Evolutionary conservation across 2,797 vertebrate species (phyloP), one percentile per base, ranked within the genome.

Genomic region (Esox masquinongy): DNA sequence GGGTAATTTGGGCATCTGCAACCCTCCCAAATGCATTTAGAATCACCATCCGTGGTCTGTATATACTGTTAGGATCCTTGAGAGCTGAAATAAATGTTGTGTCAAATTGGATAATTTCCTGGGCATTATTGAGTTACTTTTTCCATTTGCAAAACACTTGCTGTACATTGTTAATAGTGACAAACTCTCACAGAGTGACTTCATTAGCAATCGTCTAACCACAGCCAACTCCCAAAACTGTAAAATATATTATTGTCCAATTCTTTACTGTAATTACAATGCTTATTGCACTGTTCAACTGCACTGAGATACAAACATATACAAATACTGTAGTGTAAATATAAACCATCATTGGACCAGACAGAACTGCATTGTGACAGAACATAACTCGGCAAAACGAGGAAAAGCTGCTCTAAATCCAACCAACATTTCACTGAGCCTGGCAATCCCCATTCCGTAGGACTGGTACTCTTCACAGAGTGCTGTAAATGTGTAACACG

Each of bases 401-500:
- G n/a, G 26, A 17, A 56, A n/a, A 70, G 74, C 63, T 36, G 24
- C 69, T 49, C 70, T 1, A 43, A 43, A 43, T 43, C 9, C 5
- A 7, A 43, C 39, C 71, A 53, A 15, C 47, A 29, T 70, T 82
- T 78, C 80, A 59, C 73, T 83, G 61, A 76, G 74, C 73, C 36
- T 67, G 77, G 69, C 78, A 80, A n/a, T 61, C 53, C 19, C 24
- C 77, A 50, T 90, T 90, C 85, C 81, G 67, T 78, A 82, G 86
- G 68, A 74, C n/a, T 16, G 74, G 61, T 68, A 22, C 70, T 77
- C 70, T 59, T 50, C 24, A 70, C 64, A 80, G 72, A 70, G 79
- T 72, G 66, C 77, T 84, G 75, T 86, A 85, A 89, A 88, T 87
- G 80, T 87, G 88, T 86, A 91, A 89, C 86, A 82, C 71, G 71